These are phyloP conservation scores for Cylas formicarius DNA, from an alignment of 1,140 invertebrate species.

Conservation along the genomic window DNA sequence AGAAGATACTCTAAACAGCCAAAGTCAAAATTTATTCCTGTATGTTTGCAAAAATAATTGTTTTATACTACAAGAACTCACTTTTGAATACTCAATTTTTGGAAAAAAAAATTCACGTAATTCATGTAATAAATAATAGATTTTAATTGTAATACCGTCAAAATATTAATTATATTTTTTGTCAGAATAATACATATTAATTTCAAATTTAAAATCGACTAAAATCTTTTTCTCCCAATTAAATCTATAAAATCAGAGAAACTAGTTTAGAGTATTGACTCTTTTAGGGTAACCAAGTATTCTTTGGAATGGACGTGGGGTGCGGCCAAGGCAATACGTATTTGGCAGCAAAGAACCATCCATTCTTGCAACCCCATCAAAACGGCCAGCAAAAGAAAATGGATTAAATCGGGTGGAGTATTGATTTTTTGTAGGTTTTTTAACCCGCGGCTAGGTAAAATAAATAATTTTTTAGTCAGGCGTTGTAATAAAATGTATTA, in stretches of 20 bases:
- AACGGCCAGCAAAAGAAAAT: constrained; percentile 17
- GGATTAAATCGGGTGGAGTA: too few relatives aligned
- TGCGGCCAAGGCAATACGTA: constrained; percentile 38
- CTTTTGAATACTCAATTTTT: neutral
- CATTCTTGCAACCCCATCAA: constrained; percentile 12
- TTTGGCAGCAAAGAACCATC: constrained; percentile 17
- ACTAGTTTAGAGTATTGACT: neutral
- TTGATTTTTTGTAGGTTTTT: constrained; percentile 1
- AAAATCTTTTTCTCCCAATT: too few relatives aligned
- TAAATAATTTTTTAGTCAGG: constrained; percentile 4
- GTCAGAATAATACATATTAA: too few relatives aligned
- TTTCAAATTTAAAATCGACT: too few relatives aligned
- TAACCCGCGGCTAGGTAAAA: constrained; percentile 10
- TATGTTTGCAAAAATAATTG: neutral
- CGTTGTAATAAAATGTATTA: too few relatives aligned
- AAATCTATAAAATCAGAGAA: too few relatives aligned
- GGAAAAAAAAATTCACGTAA: too few relatives aligned
- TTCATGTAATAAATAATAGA: too few relatives aligned
- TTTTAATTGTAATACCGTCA: too few relatives aligned
- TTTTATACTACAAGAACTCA: too few relatives aligned
- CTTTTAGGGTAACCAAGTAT: constrained; percentile 35
- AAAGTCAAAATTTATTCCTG: neutral
- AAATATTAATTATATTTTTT: too few relatives aligned
- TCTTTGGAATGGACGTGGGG: constrained; percentile 38
- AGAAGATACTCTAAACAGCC: neutral